phyloP scores from a whole-genome alignment of 2,888 invertebrate species.

The Nemapogon koenigi region DNA sequence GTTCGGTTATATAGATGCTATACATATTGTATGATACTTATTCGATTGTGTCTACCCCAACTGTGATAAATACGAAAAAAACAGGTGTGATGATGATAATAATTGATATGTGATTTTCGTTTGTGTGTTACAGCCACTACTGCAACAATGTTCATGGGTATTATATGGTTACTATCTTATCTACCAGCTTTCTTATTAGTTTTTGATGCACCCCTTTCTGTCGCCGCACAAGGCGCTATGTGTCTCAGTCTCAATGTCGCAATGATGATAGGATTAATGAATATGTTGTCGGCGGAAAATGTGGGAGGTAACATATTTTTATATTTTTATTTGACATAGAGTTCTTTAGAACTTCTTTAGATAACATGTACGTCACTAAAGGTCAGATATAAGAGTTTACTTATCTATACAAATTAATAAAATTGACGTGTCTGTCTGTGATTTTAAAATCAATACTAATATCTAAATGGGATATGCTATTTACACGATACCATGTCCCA shows the following conservation, averaged over 20 bases:
- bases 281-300: conserved; percentile 75
- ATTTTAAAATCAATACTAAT: too few species aligned
- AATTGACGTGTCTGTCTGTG: too few species aligned
- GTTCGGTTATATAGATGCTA: too few species aligned
- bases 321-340: not conserved
- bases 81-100: not conserved
- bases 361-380: too few species aligned
- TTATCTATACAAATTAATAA: too few species aligned
- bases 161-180: conserved; percentile 78
- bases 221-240: conserved; percentile 46
- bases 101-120: conserved; percentile 2
- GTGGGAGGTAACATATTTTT: conserved; percentile 60
- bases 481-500: too few species aligned
- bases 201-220: conserved; percentile 47
- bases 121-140: conserved; percentile 68
- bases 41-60: too few species aligned
- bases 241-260: conserved; percentile 79
- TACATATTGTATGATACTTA: too few species aligned
- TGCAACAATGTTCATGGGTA: conserved; percentile 77
- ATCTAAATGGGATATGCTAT: too few species aligned
- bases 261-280: conserved; percentile 79
- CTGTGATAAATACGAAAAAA: not conserved
- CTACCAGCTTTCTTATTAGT: conserved; percentile 74
- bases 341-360: too few species aligned
- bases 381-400: too few species aligned